Evolutionary conservation across 2,888 invertebrate genomes (phyloP).

Genomic region (Schizotus pectinicornis): DNA sequence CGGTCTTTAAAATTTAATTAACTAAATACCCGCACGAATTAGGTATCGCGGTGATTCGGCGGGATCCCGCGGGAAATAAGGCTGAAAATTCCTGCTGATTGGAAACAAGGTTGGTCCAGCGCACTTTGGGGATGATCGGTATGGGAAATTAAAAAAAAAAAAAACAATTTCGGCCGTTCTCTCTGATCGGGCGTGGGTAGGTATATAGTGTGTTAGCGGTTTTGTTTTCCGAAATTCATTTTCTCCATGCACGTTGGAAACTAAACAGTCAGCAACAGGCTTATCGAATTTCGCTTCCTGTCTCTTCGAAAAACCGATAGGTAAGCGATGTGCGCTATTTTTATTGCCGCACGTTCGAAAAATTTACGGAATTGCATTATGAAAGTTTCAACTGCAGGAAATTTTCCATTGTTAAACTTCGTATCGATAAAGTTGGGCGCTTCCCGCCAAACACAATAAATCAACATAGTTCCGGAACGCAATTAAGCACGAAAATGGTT

Average conservation of each 20-base stretch:
- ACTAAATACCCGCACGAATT: constrained; percentile 14
- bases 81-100: constrained; percentile 14
- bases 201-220: background rate
- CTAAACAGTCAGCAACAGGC: background rate
- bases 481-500: no score
- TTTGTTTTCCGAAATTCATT: background rate
- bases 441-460: no score
- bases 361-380: no score
- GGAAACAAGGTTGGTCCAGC: constrained; percentile 3
- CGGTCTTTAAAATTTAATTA: constrained; percentile 5
- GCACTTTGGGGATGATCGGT: constrained; percentile 12
- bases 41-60: constrained; percentile 11
- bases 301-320: background rate
- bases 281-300: constrained; percentile 13
- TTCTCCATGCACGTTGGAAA: background rate
- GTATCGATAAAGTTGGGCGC: no score
- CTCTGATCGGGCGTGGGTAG: background rate
- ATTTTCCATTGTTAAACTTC: no score
- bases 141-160: constrained; percentile 19
- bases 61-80: constrained; percentile 22
- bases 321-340: no score
- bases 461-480: no score
- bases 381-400: no score
- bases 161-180: constrained; percentile 11
- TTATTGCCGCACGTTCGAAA: no score